Evolutionary conservation across 2,797 vertebrate species (phyloP), one percentile per base, ranked within the genome.

Genomic region (Dicrostonyx torquatus): DNA sequence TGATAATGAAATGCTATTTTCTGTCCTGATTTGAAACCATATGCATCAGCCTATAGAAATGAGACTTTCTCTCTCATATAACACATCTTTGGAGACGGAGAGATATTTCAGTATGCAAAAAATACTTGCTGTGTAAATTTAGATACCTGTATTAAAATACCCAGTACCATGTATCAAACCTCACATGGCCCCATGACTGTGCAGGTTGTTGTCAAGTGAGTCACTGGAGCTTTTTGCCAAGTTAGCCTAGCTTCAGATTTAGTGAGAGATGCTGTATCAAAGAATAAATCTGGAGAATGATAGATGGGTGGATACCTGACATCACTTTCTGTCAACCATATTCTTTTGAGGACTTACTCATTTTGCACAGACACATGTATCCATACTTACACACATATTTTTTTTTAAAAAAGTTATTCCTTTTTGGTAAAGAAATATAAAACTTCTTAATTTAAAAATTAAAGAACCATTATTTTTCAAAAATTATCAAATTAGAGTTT

Each of bases 1-100:
- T 84, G 55, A 50, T 87, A 31, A 84, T 26, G 9, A 91, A 84
- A 76, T 80, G 9, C 80, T 73, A 50, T 66, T 82, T 40, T 85
- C 20, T 76, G 43, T 75, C 58, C 13, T 75, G 31, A 64, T 70
- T 89, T 87, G 45, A 78, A 79, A 70, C 26, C 14, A 43, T 72
- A n/a, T 58, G 55, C 68, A 70, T 55, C 29, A 60, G 13, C 6
- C 29, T 18, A 31, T 68, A 82, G 24, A 85, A 76, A 73, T 87
- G 48, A 43, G 15, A 84, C 73, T 91, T 79, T 77, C 48, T 7
- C 87, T 93, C 22, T 53, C n/a, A 62, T 83, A 0, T 55, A 92
- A 85, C 26, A 79, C 15, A 22, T 11, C 4, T 37, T 86, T 70
- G 5, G 8, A 40, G 18, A 72, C 40, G 5, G 9, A 66, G 60